These are phyloP conservation scores for Petrocephalus zakoni DNA, from an alignment of 2,113 vertebrate species.

Conservation along the genomic window DNA sequence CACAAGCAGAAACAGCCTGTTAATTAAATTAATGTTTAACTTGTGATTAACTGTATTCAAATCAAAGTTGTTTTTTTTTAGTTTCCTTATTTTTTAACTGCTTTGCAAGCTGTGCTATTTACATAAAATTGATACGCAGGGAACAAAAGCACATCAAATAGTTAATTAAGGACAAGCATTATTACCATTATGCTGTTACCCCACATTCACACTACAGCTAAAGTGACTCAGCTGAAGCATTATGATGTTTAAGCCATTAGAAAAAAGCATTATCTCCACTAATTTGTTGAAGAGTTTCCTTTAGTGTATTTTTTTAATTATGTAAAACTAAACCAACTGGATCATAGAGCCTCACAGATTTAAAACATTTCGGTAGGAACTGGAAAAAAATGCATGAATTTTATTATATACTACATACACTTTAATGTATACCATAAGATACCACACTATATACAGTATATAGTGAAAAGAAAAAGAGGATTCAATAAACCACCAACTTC, in stretches of 20 bases:
- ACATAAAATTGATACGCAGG: not conserved
- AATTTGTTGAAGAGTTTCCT: not conserved
- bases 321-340: not conserved
- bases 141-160: not conserved
- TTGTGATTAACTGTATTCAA: not conserved
- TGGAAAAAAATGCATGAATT: not conserved
- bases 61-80: not conserved
- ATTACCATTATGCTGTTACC: not conserved
- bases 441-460: not conserved
- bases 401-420: not conserved
- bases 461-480: not conserved
- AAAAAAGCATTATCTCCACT: not conserved
- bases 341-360: not conserved
- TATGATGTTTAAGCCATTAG: not conserved
- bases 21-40: not conserved
- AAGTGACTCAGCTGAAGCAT: not conserved
- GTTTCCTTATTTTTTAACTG: not conserved
- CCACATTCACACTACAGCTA: not conserved
- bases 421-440: not conserved
- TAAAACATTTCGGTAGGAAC: not conserved
- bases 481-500: not conserved
- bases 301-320: not conserved
- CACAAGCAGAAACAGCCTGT: not conserved
- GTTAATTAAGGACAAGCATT: constrained; percentile 6
- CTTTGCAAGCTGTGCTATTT: not conserved